phyloP scores from a whole-genome alignment of 1,140 invertebrate species.

The Bombus cullumanus region DNA sequence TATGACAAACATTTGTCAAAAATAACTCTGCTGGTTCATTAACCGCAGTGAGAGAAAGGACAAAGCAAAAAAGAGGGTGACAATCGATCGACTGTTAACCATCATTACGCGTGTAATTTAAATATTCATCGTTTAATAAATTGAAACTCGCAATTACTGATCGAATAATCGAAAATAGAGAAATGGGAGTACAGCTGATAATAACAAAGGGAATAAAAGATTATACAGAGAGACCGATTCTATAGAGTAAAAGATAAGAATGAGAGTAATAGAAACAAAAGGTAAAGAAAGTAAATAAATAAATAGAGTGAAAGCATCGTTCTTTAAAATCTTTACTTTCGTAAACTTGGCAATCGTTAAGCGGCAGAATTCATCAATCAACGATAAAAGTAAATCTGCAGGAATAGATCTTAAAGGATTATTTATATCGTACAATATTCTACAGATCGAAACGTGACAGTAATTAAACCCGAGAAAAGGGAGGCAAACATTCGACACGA shows the following conservation, averaged over 20 bases:
- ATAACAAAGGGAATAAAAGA: not conserved
- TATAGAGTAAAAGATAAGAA: accelerated
- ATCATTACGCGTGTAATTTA: not conserved
- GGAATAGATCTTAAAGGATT: not conserved
- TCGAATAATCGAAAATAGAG: not conserved
- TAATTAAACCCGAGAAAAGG: not conserved
- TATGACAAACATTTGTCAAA: not conserved
- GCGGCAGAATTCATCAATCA: not conserved
- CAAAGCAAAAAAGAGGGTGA: not conserved
- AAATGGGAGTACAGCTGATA: not conserved
- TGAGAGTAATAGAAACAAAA: not conserved
- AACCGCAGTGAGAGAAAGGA: not conserved
- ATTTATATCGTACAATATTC: not conserved
- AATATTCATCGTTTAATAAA: not conserved
- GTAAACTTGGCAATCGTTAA: not conserved
- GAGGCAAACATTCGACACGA: not conserved
- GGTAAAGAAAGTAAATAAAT: too few relatives aligned
- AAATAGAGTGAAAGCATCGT: too few relatives aligned
- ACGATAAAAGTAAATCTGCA: not conserved
- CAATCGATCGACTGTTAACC: not conserved
- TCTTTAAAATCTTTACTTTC: not conserved
- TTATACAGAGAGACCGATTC: not conserved
- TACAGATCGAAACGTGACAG: not conserved
- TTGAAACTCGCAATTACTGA: not conserved
- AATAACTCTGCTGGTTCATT: not conserved